phyloP scores from a whole-genome alignment of 1,140 invertebrate genomes.

The Drosophila albomicans region DNA sequence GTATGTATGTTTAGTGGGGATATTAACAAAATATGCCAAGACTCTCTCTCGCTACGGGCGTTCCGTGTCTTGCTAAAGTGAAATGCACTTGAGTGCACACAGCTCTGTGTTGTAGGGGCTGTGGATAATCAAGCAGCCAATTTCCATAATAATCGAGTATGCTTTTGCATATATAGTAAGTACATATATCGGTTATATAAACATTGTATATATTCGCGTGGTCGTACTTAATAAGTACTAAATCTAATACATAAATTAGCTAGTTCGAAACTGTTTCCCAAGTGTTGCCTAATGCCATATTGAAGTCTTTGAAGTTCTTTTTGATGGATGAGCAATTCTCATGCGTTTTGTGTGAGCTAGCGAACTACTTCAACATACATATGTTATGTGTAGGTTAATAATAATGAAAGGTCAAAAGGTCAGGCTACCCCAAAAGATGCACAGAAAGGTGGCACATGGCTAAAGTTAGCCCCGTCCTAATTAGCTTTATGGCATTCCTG shows the following conservation, averaged over 20 bases:
- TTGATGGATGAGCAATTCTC: constrained; percentile 41
- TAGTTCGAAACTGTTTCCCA: constrained; percentile 26
- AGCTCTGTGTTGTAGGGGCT: too few species aligned
- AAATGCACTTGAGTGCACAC: constrained; percentile 45
- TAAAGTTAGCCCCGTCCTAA: constrained; percentile 43
- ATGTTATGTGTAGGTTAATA: not conserved
- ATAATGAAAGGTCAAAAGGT: constrained; percentile 32
- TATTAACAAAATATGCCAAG: constrained; percentile 37
- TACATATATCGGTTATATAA: not conserved
- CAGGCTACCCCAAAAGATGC: not conserved
- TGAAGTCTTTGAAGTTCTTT: constrained; percentile 65
- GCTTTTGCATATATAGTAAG: constrained; percentile 4
- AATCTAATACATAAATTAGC: constrained; percentile 58
- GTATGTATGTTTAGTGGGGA: not conserved
- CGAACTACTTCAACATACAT: not conserved
- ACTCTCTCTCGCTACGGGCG: constrained; percentile 36
- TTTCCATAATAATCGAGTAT: constrained; percentile 49
- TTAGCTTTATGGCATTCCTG: constrained; percentile 43
- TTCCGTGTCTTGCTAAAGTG: constrained; percentile 43
- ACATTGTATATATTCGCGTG: not conserved
- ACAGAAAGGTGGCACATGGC: not conserved
- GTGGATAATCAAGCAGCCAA: constrained; percentile 25
- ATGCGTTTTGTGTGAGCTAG: constrained; percentile 4
- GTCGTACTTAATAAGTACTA: constrained; percentile 24
- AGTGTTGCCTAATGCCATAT: constrained; percentile 38